Evolutionary conservation across 2,888 invertebrate genomes (phyloP), one percentile per base, ranked within the genome.

Genomic region (Acanthosepion pharaonis): DNA sequence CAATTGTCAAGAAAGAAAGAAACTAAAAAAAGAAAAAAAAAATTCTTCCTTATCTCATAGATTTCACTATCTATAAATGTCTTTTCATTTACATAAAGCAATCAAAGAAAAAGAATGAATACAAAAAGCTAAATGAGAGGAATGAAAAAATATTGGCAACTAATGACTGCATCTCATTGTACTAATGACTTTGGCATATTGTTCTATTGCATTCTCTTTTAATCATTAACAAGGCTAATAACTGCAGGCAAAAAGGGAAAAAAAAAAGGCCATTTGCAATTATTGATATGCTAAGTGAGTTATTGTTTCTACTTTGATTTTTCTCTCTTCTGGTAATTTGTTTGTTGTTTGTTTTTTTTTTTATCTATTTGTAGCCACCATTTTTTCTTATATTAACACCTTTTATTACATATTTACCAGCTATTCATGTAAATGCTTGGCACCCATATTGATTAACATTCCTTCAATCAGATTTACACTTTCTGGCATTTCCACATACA

Each of bases 191-290:
- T 18, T 78, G n/a, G 78, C 78, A 78, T 78, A 28, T 78, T 78
- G 78, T 78, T 78, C n/a, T 11, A 78, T n/a, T 33, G 9, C 78
- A 78, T n/a, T 78, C 78, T 78, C 78, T 78, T 78, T 78, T 78
- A 78, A 78, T 78, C n/a, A 78, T 78, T 78, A n/a, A 78, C 78
- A 78, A 78, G 78, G n/a, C 78, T 78, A 78, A 78, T 78, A 78
- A n/a, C 78, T 78, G n/a, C n/a, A 78, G n/a, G n/a, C 15, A n/a
- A 9, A 3, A 18, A 78, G n/a, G 1, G 33, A 33, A 78, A 4
- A 78, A 78, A n/a, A n/a, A 15, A 78, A 18, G 78, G 11, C 78
- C 18, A n/a, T 18, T 78, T 78, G 78, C 78, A 78, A 78, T 78
- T 78, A 78, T 78, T 78, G 78, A 78, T 78, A 78, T n/a, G 78